phyloP scores from a whole-genome alignment of 1,140 invertebrate genomes.

The Drosophila repleta region DNA sequence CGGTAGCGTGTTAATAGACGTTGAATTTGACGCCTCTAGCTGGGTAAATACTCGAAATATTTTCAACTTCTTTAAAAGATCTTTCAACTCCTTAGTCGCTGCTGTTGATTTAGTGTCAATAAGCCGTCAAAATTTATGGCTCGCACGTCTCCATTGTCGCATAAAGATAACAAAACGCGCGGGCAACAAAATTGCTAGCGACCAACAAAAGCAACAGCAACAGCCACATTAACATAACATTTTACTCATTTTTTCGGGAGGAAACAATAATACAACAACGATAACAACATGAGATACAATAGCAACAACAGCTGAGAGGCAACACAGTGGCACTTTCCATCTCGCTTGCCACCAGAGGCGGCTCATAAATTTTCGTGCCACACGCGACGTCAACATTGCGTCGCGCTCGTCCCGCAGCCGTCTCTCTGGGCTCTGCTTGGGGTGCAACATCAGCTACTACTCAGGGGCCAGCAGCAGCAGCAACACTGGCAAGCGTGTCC shows the following conservation, averaged over 20 bases:
- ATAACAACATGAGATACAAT: not conserved
- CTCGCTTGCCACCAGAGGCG: constrained; percentile 47
- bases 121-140: constrained; percentile 76
- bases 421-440: constrained; percentile 23
- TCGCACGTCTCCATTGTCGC: constrained; percentile 53
- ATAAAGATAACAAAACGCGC: constrained; percentile 46
- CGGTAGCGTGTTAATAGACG: constrained; percentile 67
- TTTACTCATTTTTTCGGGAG: constrained; percentile 41
- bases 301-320: not conserved
- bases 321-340: constrained; percentile 48
- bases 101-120: constrained; percentile 70
- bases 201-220: constrained; percentile 16
- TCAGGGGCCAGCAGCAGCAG: constrained; percentile 20
- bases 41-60: constrained; percentile 40
- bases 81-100: constrained; percentile 5
- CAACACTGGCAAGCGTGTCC: constrained; percentile 69
- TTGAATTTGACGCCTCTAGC: constrained; percentile 53
- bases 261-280: constrained; percentile 14
- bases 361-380: constrained; percentile 79
- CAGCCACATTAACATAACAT: constrained; percentile 58
- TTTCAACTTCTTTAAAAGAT: constrained; percentile 27
- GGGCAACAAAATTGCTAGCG: constrained; percentile 34
- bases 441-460: constrained; percentile 29
- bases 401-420: constrained; percentile 4
- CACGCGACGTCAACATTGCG: constrained; percentile 57